These are phyloP conservation scores for Okamejei kenojei DNA, from an alignment of 2,797 vertebrate genomes.

Conservation along the genomic window DNA sequence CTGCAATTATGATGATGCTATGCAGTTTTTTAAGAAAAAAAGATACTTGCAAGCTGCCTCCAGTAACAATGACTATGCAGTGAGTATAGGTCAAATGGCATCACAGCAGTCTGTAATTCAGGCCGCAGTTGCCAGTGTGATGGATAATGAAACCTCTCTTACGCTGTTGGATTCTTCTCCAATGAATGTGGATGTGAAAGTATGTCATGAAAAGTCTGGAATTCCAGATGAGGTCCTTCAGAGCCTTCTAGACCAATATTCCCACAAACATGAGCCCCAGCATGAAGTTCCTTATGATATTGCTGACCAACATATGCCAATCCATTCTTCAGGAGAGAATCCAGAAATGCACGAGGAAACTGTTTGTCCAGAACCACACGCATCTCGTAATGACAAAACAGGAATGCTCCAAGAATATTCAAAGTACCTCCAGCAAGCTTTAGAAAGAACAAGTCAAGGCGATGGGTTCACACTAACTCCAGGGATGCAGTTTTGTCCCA, in stretches of 20 bases:
- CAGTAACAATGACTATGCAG: slow-evolving; percentile 78
- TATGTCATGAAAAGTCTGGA: slow-evolving; percentile 88
- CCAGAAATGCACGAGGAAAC: slow-evolving; percentile 77
- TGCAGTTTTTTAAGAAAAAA: slow-evolving; percentile 98
- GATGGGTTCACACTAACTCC: slow-evolving; percentile 80
- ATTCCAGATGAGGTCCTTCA: slow-evolving; percentile 97
- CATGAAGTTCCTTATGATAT: slow-evolving; percentile 90
- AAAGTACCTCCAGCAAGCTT: slow-evolving; percentile 94
- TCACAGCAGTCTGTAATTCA: slow-evolving; percentile 86
- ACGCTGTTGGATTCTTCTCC: slow-evolving; percentile 85
- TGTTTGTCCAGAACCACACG: slow-evolving; percentile 73
- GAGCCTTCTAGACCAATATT: slow-evolving; percentile 94
- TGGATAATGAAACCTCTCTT: slow-evolving; percentile 79
- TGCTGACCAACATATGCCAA: slow-evolving; percentile 82
- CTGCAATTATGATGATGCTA: slow-evolving; percentile 97
- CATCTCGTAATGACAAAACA: slow-evolving; percentile 77
- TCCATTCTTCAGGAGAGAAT: slow-evolving; percentile 74
- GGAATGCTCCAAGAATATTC: slow-evolving; percentile 94
- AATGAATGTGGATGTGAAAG: slow-evolving; percentile 77
- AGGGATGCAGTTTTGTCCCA: slow-evolving; percentile 72
- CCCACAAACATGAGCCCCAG: slow-evolving; percentile 82
- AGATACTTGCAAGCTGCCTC: slow-evolving; percentile 88
- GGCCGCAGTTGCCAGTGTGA: slow-evolving; percentile 74
- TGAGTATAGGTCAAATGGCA: slow-evolving; percentile 77
- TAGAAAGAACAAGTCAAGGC: slow-evolving; percentile 94